phyloP scores from a whole-genome alignment of 2,797 vertebrate species.

The Crax fasciolata region DNA sequence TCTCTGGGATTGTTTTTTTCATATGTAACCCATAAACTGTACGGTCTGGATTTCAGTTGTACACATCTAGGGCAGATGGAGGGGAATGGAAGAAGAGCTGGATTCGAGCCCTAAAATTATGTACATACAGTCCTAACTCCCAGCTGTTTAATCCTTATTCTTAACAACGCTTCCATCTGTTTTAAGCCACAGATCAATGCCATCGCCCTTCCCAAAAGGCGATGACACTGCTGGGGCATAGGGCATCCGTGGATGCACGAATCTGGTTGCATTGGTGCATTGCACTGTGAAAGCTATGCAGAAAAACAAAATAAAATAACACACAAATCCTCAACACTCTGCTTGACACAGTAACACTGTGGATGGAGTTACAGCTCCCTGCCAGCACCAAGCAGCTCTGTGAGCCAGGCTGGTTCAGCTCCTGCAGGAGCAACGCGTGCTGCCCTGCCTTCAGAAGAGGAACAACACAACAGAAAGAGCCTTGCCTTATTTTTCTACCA shows the following conservation, averaged over 20 bases:
- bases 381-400: background rate
- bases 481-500: background rate
- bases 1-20: background rate
- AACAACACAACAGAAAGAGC: background rate
- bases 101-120: background rate
- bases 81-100: background rate
- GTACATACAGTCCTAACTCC: background rate
- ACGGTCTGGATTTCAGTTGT: background rate
- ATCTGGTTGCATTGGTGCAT: background rate
- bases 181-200: background rate
- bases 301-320: background rate
- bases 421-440: background rate
- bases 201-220: background rate
- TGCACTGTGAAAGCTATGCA: background rate
- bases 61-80: background rate
- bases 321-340: fast-evolving
- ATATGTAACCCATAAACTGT: background rate
- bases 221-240: background rate
- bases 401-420: background rate
- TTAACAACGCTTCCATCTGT: constrained; percentile 4
- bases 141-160: background rate
- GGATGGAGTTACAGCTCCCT: background rate
- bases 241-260: fast-evolving
- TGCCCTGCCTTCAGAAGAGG: background rate
- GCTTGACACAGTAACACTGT: background rate